Percentiles rank a stretch among this genome's conserved stretches.
Evolutionary conservation across 53 echinoderm and acorn worm genomes (phyloP).

Genomic region (Actinopyga echinites): DNA sequence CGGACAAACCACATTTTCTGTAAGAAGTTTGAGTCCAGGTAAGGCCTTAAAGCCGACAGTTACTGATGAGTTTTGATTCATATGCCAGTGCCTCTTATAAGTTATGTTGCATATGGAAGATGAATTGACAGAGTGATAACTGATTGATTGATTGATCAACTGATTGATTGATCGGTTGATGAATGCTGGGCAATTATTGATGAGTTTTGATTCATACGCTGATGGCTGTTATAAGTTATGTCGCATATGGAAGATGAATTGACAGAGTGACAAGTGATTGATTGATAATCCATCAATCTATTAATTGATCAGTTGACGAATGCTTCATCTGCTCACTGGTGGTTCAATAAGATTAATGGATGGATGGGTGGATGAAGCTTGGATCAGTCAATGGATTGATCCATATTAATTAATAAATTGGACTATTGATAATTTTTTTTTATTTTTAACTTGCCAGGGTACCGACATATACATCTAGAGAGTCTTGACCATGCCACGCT

Average conservation of each 20-base stretch:
- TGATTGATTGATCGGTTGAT: not conserved
- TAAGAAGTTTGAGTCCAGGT: conserved; percentile 84
- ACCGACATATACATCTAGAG: conserved; percentile 92
- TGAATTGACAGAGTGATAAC: no score
- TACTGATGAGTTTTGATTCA: no score
- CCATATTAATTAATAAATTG: not conserved
- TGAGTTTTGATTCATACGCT: no score
- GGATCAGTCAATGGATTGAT: not conserved
- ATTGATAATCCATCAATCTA: not conserved
- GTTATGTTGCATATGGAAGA: no score
- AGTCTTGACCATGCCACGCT: conserved; percentile 91
- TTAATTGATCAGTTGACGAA: not conserved
- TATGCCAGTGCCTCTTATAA: no score
- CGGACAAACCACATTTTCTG: conserved; percentile 81
- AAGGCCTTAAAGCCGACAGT: not conserved
- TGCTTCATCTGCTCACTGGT: no score
- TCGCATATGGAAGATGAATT: no score
- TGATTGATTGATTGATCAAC: not conserved
- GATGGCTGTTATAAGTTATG: no score
- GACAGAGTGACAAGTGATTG: no score
- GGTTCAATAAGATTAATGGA: no score
- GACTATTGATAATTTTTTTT: not conserved
- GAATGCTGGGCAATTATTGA: no score
- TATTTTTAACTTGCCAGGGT: conserved; percentile 50
- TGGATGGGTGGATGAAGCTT: not conserved